These are phyloP conservation scores for Drosophila borborema DNA, from an alignment of 2,888 invertebrate species.

Conservation along the genomic window DNA sequence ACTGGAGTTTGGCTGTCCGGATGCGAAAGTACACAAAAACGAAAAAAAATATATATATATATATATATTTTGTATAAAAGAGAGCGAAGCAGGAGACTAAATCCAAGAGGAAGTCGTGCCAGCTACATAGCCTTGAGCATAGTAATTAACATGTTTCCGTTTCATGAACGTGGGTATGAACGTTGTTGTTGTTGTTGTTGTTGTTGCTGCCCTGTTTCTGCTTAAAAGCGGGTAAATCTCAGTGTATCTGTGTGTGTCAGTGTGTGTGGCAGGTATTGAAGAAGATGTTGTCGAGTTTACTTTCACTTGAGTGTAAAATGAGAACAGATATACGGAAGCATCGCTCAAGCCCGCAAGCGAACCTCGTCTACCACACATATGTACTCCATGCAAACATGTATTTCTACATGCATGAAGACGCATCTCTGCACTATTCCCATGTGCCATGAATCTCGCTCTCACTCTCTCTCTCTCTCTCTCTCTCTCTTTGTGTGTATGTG, in stretches of 20 bases:
- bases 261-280: constrained; percentile 53
- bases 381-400: constrained; percentile 5
- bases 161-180: constrained; percentile 57
- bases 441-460: too few relatives aligned
- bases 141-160: constrained; percentile 84
- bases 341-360: constrained; percentile 45
- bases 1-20: constrained; percentile 34
- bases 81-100: constrained; percentile 15
- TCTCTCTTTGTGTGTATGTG: neutral
- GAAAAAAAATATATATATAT: neutral
- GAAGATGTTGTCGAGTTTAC: constrained; percentile 52
- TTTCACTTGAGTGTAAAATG: constrained; percentile 71
- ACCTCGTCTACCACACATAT: constrained; percentile 24
- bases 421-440: constrained; percentile 13
- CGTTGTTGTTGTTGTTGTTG: constrained; percentile 6
- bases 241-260: constrained; percentile 5
- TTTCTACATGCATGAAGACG: neutral
- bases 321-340: constrained; percentile 69
- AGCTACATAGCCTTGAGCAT: constrained; percentile 80
- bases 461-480: too few relatives aligned
- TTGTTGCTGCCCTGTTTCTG: constrained; percentile 34
- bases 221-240: constrained; percentile 50
- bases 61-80: neutral
- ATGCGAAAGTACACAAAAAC: constrained; percentile 32
- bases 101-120: constrained; percentile 63